phyloP scores from a whole-genome alignment of 2,797 vertebrate species.

The Epinephelus awoara region DNA sequence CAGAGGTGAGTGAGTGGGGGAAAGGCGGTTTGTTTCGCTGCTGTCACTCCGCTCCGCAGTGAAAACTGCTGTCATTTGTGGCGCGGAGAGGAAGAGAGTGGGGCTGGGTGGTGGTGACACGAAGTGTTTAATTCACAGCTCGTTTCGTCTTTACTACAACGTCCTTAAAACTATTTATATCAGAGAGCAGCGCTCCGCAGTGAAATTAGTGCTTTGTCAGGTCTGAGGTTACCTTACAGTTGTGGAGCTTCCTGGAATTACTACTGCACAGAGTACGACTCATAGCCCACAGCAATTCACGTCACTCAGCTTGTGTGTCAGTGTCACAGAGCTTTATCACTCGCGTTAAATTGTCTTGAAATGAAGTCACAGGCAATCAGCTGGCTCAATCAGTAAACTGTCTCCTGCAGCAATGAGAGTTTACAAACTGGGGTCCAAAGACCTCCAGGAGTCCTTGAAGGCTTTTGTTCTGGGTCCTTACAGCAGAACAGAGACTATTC shows the following conservation, averaged over 20 bases:
- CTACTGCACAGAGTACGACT: neutral
- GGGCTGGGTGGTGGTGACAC: slow-evolving; percentile 22
- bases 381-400: slow-evolving; percentile 10
- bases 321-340: neutral
- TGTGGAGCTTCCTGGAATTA: slow-evolving; percentile 55
- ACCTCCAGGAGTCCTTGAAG: slow-evolving; percentile 77
- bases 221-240: slow-evolving; percentile 8
- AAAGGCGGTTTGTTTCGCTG: slow-evolving; percentile 4
- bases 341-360: neutral
- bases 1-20: slow-evolving; percentile 85
- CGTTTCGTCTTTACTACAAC: neutral
- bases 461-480: neutral
- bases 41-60: slow-evolving; percentile 49
- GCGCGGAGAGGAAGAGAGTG: slow-evolving; percentile 21
- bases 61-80: slow-evolving; percentile 51
- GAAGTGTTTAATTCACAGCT: slow-evolving; percentile 33
- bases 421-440: slow-evolving; percentile 44
- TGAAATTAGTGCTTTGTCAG: slow-evolving; percentile 19
- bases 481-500: neutral
- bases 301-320: slow-evolving; percentile 19
- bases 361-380: neutral
- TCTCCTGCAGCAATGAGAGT: neutral
- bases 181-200: slow-evolving; percentile 13
- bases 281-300: slow-evolving; percentile 9
- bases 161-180: neutral